A percentile compares a stretch with the other conserved stretches of the same genome.
Conservation (phyloP, 2,797 vertebrate species). For the Scolopax rusticola region DNA sequence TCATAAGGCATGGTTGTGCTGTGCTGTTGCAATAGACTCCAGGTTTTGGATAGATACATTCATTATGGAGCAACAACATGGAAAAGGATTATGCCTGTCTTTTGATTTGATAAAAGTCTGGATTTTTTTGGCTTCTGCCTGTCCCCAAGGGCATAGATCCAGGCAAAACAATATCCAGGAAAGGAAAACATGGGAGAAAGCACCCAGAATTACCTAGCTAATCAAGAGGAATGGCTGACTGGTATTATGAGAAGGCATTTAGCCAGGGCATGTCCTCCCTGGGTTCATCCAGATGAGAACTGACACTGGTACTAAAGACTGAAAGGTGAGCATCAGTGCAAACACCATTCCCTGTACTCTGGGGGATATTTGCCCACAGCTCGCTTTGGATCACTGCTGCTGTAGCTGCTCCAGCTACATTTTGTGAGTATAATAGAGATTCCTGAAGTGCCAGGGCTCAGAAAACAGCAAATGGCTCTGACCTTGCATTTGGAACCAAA, state of each 20-base stretch:
- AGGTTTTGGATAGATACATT: neutral
- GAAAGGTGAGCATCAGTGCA: neutral
- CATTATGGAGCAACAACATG: neutral
- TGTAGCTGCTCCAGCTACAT: neutral
- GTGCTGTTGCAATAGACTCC: neutral
- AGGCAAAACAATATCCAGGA: neutral
- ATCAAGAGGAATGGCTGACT: neutral
- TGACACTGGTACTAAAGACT: neutral
- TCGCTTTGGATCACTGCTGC: neutral
- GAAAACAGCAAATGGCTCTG: slow-evolving; percentile 59
- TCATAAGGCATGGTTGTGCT: neutral
- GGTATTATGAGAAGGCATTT: neutral
- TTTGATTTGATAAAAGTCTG: neutral
- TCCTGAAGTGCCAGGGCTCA: slow-evolving; percentile 53
- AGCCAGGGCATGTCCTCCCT: neutral
- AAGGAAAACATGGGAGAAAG: neutral
- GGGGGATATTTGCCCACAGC: neutral
- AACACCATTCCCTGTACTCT: neutral
- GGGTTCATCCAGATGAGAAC: neutral
- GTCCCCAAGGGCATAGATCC: neutral
- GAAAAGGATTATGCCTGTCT: neutral
- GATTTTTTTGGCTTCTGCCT: neutral
- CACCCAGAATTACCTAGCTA: neutral
- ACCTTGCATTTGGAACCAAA: slow-evolving; percentile 58
- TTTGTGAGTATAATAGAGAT: slow-evolving; percentile 58